phyloP scores from a whole-genome alignment of 2,888 invertebrate genomes.

The Drosophila quinaria region DNA sequence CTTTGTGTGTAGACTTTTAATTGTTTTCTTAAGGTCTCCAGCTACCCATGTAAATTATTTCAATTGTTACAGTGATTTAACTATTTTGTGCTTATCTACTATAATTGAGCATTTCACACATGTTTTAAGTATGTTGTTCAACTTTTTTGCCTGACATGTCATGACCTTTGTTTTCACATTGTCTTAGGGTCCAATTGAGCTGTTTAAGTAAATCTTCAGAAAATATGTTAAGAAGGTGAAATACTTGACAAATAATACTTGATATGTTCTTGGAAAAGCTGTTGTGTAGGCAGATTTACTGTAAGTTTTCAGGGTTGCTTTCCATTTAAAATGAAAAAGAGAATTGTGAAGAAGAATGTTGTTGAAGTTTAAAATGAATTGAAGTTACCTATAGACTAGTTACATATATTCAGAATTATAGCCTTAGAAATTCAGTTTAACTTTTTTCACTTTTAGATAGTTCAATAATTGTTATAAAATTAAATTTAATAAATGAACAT shows the following conservation, averaged over 20 bases:
- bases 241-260: constrained; percentile 14
- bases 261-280: constrained; percentile 16
- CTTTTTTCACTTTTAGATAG: neutral
- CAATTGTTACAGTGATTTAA: constrained; percentile 36
- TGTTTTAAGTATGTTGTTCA: constrained; percentile 17
- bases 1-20: constrained; percentile 27
- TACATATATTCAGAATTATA: neutral
- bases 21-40: constrained; percentile 36
- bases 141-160: constrained; percentile 6
- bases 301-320: constrained; percentile 12
- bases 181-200: constrained; percentile 14
- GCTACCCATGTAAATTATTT: constrained; percentile 53
- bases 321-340: neutral
- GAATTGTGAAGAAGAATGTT: neutral
- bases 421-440: neutral
- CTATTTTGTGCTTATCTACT: constrained; percentile 16
- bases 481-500: no score
- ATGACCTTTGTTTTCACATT: constrained; percentile 29
- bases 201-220: constrained; percentile 4
- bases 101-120: constrained; percentile 25
- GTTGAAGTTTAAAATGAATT: neutral
- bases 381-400: neutral
- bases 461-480: neutral
- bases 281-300: constrained; percentile 26
- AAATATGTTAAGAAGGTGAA: constrained; percentile 11